Base-by-base conservation (phyloP, 2,797 vertebrate genomes). In the Neosalanx taihuensis region DNA sequence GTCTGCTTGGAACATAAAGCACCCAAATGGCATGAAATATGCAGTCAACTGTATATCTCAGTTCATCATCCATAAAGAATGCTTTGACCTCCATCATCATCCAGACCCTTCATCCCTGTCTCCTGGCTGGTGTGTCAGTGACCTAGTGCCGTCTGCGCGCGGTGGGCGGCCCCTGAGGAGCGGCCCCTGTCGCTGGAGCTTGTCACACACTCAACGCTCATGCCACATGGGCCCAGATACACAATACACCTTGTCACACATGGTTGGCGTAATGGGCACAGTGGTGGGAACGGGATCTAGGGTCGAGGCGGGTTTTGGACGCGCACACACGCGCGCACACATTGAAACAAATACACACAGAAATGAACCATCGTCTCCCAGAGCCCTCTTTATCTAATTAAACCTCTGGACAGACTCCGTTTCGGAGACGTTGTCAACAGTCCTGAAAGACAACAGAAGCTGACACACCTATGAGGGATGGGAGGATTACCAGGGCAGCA, bases 401-500 rank as follows among this genome's bases (percentile, higher is more conserved):
- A 64, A 70, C 51, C 49, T 58, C 29, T 46, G 33, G 59, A 17
- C 31, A 23, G 49, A 58, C 57, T 74, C 61, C 17, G 20, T 41
- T 70, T 49, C 7, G 18, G 17, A 15, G 59, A 57, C 20, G 15
- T 12, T 41, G 31, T 58, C 57, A 18, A 56, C 41, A 60, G 58
- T 2, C 7, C 1, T 13, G 15, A 18, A 69, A 6, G 26, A 12
- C 68, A 66, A 79, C 58, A 68, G 51, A 37, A 59, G 66, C 5
- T 46, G 64, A 70, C 56, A 72, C 15, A 56, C 72, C 76, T 46
- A 72, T 17, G 29, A 71, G 7, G 31, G 59, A 65, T 37, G 13
- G 10, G 15, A 57, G 35, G 4, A 64, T 17, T 26, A 51, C 58
- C 35, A 35, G 56, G 70, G n/a, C 33, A 68, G n/a, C 67, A 76